A percentile compares a stretch with the other conserved stretches of the same genome.
Conservation (phyloP, 2,113 vertebrate genomes). For the Hemibagrus wyckioides region DNA sequence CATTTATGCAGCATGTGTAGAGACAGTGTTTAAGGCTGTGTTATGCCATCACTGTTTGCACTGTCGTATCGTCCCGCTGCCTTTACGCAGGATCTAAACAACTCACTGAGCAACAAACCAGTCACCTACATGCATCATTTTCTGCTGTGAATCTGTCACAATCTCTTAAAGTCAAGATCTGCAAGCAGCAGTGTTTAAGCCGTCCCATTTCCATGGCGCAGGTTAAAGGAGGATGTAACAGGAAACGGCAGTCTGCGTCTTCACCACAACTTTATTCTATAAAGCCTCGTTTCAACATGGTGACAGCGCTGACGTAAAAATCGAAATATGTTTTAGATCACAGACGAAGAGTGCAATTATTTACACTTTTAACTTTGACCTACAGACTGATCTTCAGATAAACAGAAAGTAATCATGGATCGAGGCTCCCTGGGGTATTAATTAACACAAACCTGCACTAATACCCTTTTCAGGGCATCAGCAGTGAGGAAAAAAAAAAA, state of each 20-base stretch:
- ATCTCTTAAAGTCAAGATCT: not conserved
- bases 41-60: not conserved
- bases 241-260: not conserved
- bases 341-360: not conserved
- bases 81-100: not conserved
- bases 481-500: too few species aligned
- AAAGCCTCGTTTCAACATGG: not conserved
- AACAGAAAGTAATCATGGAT: not conserved
- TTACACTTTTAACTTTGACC: not conserved
- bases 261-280: not conserved
- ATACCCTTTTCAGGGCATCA: not conserved
- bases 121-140: not conserved
- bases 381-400: not conserved
- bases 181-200: not conserved
- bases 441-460: not conserved
- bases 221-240: not conserved
- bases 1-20: slow-evolving; percentile 35
- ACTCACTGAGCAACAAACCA: not conserved
- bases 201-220: not conserved
- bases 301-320: not conserved
- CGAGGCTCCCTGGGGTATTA: not conserved
- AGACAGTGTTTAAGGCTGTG: not conserved
- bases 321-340: not conserved
- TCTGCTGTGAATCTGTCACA: not conserved
- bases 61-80: not conserved